A percentile compares a stretch with the other conserved stretches of the same genome.
These are phyloP conservation scores for Halichoerus grypus DNA, from an alignment of 2,113 vertebrate species.

Conservation along the genomic window DNA sequence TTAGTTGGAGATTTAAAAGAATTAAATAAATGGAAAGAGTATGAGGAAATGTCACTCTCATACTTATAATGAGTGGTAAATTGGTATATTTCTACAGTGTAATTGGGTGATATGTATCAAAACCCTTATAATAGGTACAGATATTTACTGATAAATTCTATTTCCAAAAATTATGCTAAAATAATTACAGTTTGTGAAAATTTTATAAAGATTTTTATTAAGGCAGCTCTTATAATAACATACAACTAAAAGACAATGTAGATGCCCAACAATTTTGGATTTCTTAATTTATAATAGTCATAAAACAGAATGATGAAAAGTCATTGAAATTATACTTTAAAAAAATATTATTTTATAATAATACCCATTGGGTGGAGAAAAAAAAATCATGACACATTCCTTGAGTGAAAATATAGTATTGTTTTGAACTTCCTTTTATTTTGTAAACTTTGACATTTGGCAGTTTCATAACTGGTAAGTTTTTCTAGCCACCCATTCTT, in stretches of 20 bases:
- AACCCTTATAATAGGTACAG: background rate
- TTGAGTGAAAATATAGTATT: background rate
- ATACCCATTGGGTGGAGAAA: background rate
- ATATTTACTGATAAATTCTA: background rate
- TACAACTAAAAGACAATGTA: background rate
- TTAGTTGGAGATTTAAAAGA: background rate
- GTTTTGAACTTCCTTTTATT: conserved; percentile 46
- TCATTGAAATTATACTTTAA: background rate
- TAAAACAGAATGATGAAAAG: background rate
- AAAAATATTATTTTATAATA: background rate
- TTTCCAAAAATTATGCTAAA: conserved; percentile 41
- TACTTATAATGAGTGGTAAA: background rate
- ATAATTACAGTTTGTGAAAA: background rate
- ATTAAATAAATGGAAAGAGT: background rate
- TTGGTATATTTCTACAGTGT: background rate
- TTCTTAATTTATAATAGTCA: background rate
- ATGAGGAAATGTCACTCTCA: background rate
- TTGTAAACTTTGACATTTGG: conserved; percentile 74
- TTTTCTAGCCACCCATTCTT: conserved; percentile 63
- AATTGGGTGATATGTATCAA: background rate
- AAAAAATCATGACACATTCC: background rate
- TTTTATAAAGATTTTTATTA: background rate
- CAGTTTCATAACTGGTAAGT: conserved; percentile 68
- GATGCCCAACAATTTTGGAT: background rate
- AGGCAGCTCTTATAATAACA: conserved; percentile 10